A percentile compares a stretch with the other conserved stretches of the same genome.
Conservation (phyloP, 2,113 vertebrate species). For the Siniperca knerii region DNA sequence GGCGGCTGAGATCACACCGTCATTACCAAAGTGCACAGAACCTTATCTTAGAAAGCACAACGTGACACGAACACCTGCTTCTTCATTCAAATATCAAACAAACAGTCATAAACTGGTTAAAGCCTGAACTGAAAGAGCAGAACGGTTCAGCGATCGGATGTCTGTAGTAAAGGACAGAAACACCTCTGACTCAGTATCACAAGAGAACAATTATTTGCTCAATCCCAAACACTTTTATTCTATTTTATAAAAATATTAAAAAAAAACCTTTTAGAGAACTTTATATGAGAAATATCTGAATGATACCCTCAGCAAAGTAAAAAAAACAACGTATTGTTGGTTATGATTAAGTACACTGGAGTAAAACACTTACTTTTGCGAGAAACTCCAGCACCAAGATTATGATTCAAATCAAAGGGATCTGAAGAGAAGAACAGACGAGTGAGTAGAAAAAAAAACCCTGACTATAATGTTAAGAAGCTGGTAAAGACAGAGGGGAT, state of each 20-base stretch:
- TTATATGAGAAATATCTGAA: neutral
- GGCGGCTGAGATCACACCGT: neutral
- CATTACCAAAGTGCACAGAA: neutral
- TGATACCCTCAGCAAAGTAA: too few species aligned
- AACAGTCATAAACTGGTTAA: neutral
- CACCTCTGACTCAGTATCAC: neutral
- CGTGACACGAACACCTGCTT: neutral
- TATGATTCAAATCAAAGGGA: slow-evolving; percentile 99
- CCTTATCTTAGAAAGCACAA: neutral
- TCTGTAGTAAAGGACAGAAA: neutral
- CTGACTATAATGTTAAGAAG: accelerated
- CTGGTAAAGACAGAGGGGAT: neutral
- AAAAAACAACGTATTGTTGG: neutral
- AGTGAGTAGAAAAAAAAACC: neutral
- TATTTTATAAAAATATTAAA: neutral
- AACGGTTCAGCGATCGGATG: too few species aligned
- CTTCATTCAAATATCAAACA: neutral
- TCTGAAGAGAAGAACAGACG: slow-evolving; percentile 82
- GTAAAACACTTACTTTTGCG: slow-evolving; percentile 92
- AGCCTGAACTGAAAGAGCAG: neutral
- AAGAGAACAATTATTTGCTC: neutral
- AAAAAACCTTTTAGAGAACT: neutral
- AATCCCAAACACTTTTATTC: neutral
- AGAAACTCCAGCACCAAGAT: slow-evolving; percentile 98
- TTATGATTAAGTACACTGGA: neutral